phyloP scores from a whole-genome alignment of 2,888 invertebrate genomes.

The Eulithis prunata region DNA sequence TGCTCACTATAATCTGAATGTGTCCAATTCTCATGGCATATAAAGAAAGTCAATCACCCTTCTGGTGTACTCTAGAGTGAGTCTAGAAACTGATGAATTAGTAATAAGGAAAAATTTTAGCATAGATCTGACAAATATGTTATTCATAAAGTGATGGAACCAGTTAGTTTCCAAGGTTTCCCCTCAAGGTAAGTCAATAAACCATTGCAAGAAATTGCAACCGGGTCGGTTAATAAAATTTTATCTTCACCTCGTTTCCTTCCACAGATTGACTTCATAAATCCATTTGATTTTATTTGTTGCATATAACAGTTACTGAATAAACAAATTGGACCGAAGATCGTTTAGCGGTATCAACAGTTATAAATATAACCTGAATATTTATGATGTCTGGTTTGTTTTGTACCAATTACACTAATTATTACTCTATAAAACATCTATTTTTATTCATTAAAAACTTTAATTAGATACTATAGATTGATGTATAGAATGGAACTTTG shows the following conservation, averaged over 20 bases:
- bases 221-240: slow-evolving; percentile 12
- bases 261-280: slow-evolving; percentile 11
- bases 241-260: slow-evolving; percentile 17
- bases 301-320: slow-evolving; percentile 21
- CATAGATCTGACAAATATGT: neutral
- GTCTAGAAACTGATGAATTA: no score
- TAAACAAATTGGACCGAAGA: slow-evolving; percentile 18
- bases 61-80: no score
- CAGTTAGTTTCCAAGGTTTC: neutral
- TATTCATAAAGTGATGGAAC: no score
- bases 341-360: slow-evolving; percentile 17
- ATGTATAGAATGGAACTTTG: no score
- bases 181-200: neutral
- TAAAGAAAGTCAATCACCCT: no score
- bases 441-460: no score
- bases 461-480: no score
- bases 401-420: neutral
- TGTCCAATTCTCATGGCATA: no score
- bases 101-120: neutral
- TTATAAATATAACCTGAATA: slow-evolving; percentile 10
- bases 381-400: neutral
- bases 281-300: slow-evolving; percentile 23
- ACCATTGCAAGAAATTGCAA: neutral
- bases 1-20: no score
- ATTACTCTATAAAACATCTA: no score